These are phyloP conservation scores for Aelia acuminata DNA, from an alignment of 2,888 invertebrate genomes.

Conservation along the genomic window DNA sequence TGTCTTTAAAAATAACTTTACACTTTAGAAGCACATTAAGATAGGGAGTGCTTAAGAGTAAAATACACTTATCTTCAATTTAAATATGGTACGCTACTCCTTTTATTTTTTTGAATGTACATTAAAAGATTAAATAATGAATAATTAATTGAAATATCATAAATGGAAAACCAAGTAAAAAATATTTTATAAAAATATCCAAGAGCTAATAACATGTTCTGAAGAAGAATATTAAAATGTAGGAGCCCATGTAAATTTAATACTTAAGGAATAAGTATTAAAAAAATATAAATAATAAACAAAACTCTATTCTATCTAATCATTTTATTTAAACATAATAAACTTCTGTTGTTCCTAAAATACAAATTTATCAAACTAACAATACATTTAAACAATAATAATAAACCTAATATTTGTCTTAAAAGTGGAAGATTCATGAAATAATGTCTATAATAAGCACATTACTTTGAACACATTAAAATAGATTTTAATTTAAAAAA, in stretches of 20 bases:
- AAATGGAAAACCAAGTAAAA: background rate
- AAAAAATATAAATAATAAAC: background rate
- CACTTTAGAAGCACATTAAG: background rate
- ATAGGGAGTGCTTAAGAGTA: background rate
- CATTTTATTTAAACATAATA: conserved; percentile 50
- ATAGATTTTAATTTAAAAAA: conserved; percentile 39
- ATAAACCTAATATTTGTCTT: conserved; percentile 49
- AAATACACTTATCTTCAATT: background rate
- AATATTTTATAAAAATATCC: background rate
- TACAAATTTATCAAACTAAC: conserved; percentile 45
- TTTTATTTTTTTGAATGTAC: background rate
- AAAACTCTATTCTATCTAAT: conserved; percentile 35
- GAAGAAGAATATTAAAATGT: background rate
- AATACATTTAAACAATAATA: conserved; percentile 48
- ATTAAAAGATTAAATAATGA: too few relatives aligned
- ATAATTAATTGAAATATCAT: background rate
- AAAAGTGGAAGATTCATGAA: conserved; percentile 45
- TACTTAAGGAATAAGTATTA: background rate
- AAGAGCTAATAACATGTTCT: background rate
- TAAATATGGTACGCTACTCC: background rate
- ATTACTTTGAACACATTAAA: conserved; percentile 45
- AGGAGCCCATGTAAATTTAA: background rate
- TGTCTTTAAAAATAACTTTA: background rate
- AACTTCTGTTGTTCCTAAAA: conserved; percentile 42
- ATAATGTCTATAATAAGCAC: conserved; percentile 17